These are phyloP conservation scores for Meriones psammophilus DNA, from an alignment of 2,797 vertebrate genomes.

Conservation along the genomic window DNA sequence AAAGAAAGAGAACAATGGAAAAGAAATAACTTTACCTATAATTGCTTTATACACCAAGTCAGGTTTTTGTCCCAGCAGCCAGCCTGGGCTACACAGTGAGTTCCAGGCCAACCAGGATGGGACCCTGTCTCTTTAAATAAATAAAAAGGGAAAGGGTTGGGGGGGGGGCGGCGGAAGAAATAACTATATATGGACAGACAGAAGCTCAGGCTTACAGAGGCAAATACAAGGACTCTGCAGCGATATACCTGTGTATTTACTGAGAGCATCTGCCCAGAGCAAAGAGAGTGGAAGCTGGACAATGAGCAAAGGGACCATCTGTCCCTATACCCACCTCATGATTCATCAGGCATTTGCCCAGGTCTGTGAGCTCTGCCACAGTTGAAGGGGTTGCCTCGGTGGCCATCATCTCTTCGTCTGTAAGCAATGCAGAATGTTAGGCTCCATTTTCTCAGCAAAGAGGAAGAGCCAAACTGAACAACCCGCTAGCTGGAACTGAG, in stretches of 20 bases:
- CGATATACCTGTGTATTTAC: background rate
- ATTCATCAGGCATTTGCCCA: slow-evolving; percentile 95
- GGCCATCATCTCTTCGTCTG: slow-evolving; percentile 94
- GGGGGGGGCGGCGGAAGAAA: background rate
- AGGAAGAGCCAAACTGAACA: background rate
- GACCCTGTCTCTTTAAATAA: background rate
- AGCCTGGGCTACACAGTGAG: background rate
- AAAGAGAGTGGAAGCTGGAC: background rate
- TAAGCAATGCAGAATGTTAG: slow-evolving; percentile 68
- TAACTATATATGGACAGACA: background rate
- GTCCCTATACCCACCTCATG: slow-evolving; percentile 91
- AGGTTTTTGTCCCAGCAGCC: background rate
- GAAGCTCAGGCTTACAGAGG: background rate
- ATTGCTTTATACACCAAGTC: background rate
- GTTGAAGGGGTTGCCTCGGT: slow-evolving; percentile 91
- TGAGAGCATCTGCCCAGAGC: background rate
- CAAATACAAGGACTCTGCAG: background rate
- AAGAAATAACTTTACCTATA: background rate
- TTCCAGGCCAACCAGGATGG: background rate
- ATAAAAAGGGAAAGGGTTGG: background rate
- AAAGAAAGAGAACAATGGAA: background rate
- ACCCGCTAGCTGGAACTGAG: background rate
- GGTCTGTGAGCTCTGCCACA: slow-evolving; percentile 94
- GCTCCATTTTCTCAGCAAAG: background rate
- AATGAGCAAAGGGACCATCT: background rate